Base-by-base conservation (phyloP, 2,113 vertebrate species). In the Dolichotis patagonum region DNA sequence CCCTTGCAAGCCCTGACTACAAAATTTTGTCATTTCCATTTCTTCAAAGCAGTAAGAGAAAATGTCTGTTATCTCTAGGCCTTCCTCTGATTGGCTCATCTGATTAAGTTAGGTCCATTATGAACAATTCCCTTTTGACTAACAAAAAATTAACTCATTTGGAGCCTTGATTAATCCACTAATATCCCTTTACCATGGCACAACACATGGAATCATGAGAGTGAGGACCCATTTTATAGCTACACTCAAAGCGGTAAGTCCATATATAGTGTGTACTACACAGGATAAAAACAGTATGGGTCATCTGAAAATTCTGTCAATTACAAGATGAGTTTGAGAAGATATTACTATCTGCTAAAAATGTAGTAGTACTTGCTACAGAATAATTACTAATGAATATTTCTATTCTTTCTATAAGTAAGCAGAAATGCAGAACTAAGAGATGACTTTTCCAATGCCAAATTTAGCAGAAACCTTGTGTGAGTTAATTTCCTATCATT, bases 141-240 rank as follows among this genome's bases (percentile, higher is more conserved):
- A 91, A 43, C 38, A 52, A 32, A 95, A 49, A 88, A 43, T 11
- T 56, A 84, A 80, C 69, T 19, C 30, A 75, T 43, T 52, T 60
- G 13, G 26, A 58, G 14, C 24, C 54, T 58, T 16, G 90, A 77
- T 85, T n/a, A 95, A 28, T 69, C 58, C 71, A 16, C 9, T 71
- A 93, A 93, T 85, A 56, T 88, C 46, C 60, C 62, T 56, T 93
- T 32, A 75, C n/a, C 14, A 85, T 91, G n/a, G 26, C 67, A 69
- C n/a, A 75, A 58, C 7, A n/a, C 75, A 81, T 89, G 3, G 46
- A 75, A 85, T 54, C 5, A 56, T 88, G 9, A 19, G 28, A 54
- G 52, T 73, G 8, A 14, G 30, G 63, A 32, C 5, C 4, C 38
- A 56, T 77, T 26, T 28, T 60, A 16, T 41, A 17, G 20, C 30